A percentile compares a stretch with the other conserved stretches of the same genome.
These are phyloP conservation scores for Alosa sapidissima DNA, from an alignment of 2,797 vertebrate genomes.

Conservation along the genomic window DNA sequence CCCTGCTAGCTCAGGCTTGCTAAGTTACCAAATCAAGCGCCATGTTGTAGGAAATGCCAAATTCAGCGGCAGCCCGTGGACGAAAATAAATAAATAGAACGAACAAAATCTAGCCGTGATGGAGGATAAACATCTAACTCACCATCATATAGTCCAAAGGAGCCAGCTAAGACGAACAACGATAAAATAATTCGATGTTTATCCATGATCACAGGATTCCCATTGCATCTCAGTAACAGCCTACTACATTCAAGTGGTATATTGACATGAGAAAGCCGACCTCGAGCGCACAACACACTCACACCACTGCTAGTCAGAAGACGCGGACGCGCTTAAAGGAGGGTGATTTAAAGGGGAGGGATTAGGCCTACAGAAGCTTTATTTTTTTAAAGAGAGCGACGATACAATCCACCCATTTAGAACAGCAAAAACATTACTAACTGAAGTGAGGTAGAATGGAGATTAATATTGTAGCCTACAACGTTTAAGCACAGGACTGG, in stretches of 20 bases:
- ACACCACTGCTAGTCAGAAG: not conserved
- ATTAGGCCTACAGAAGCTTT: constrained; percentile 20
- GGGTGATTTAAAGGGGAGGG: constrained; percentile 24
- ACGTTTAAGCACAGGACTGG: not conserved
- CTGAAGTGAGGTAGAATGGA: not conserved
- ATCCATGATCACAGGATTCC: constrained; percentile 69
- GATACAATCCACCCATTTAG: not conserved
- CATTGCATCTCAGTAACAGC: constrained; percentile 62
- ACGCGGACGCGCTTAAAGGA: constrained; percentile 7
- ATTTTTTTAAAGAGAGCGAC: not conserved
- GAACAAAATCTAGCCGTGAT: constrained; percentile 27
- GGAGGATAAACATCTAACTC: constrained; percentile 50
- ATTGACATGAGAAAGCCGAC: constrained; percentile 18
- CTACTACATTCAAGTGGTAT: constrained; percentile 6
- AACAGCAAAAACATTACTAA: not conserved
- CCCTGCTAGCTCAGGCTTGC: constrained; percentile 44
- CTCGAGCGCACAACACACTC: not conserved
- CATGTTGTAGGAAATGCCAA: constrained; percentile 49
- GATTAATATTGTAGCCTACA: not conserved
- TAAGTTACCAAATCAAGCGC: constrained; percentile 46
- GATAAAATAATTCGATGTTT: constrained; percentile 55
- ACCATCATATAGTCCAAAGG: constrained; percentile 64
- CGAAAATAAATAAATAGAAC: constrained; percentile 33
- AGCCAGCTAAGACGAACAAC: constrained; percentile 52
- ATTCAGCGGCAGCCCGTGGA: constrained; percentile 10